A percentile compares a stretch with the other conserved stretches of the same genome.
These are phyloP conservation scores for Rhagologus leucostigma DNA, from an alignment of 2,113 vertebrate species.

Conservation along the genomic window DNA sequence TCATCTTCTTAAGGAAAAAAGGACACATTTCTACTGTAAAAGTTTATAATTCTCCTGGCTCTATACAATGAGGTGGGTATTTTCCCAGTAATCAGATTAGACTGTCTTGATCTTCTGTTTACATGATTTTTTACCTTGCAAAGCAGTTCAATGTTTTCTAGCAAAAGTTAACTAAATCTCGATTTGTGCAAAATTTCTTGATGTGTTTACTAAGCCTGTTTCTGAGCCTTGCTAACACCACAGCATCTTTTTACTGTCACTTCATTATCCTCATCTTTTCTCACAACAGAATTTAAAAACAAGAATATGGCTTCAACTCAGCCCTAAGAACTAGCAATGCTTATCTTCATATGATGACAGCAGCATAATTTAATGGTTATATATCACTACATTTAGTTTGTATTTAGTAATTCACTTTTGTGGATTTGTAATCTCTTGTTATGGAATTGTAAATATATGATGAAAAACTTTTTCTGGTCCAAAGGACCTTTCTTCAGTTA, in stretches of 20 bases:
- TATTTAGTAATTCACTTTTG: background rate
- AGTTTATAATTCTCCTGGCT: background rate
- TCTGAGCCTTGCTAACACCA: background rate
- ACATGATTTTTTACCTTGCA: background rate
- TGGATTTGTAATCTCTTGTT: background rate
- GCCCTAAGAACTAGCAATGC: background rate
- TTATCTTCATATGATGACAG: background rate
- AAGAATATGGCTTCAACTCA: background rate
- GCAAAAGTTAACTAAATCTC: background rate
- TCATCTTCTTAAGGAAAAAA: background rate
- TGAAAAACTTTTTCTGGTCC: background rate
- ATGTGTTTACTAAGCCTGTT: background rate
- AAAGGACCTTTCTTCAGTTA: background rate
- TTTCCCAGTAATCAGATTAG: background rate
- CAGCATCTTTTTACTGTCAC: background rate
- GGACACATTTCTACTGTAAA: background rate
- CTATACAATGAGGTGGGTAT: background rate
- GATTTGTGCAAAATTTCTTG: background rate
- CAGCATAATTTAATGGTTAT: background rate
- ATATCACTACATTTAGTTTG: background rate
- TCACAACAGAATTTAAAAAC: background rate
- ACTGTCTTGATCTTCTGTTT: background rate
- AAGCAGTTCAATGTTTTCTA: background rate
- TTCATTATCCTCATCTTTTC: background rate
- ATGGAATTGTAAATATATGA: background rate